These are phyloP conservation scores for Halichoeres trimaculatus DNA, from an alignment of 2,113 vertebrate genomes.

Conservation along the genomic window DNA sequence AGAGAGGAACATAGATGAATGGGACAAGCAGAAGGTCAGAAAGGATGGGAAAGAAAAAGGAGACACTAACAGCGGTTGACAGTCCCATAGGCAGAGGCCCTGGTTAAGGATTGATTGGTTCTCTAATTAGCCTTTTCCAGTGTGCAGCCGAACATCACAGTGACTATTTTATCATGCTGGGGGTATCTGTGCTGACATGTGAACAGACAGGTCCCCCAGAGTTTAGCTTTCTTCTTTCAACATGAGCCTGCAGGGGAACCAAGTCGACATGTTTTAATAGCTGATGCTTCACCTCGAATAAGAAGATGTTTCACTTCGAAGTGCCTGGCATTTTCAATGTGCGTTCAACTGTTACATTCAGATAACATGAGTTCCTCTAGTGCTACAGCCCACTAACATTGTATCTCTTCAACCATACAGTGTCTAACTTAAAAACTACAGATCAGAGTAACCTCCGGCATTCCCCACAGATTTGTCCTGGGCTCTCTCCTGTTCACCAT, in stretches of 20 bases:
- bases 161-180: conserved; percentile 71
- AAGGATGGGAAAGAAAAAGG: conserved; percentile 46
- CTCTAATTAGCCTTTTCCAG: conserved; percentile 77
- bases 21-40: conserved; percentile 54
- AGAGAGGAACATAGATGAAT: conserved; percentile 46
- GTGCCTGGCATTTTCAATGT: not conserved
- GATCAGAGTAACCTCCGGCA: too few relatives aligned
- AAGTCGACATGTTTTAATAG: conserved; percentile 19
- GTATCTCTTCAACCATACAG: not conserved
- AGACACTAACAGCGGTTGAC: conserved; percentile 64
- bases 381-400: too few relatives aligned
- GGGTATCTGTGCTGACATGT: conserved; percentile 64
- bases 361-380: conserved; percentile 14
- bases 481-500: too few relatives aligned
- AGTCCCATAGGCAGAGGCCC: conserved; percentile 64
- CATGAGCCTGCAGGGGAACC: conserved; percentile 16
- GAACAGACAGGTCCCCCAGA: conserved; percentile 60
- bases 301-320: conserved; percentile 13
- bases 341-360: conserved; percentile 3
- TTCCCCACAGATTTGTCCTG: too few relatives aligned
- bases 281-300: conserved; percentile 2
- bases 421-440: too few relatives aligned
- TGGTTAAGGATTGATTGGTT: conserved; percentile 74
- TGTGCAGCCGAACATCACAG: conserved; percentile 64
- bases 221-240: conserved; percentile 43